A percentile compares a stretch with the other conserved stretches of the same genome.
phyloP scores from a whole-genome alignment of 2,888 invertebrate species.

The Sinodicranocentrus sp. region DNA sequence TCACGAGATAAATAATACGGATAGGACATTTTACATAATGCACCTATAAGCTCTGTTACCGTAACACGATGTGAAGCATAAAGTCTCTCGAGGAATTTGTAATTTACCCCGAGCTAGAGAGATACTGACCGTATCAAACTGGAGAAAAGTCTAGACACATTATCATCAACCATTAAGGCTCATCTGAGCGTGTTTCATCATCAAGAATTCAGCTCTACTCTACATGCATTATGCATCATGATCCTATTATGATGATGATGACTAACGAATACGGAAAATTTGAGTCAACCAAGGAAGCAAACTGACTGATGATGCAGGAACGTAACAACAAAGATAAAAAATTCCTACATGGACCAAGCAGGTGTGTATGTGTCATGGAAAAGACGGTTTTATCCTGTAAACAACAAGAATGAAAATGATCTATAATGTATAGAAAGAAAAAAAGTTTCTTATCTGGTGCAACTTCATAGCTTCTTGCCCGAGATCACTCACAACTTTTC shows the following conservation, averaged over 20 bases:
- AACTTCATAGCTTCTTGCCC: neutral
- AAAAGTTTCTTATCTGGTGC: constrained; percentile 8
- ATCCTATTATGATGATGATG: constrained; percentile 21
- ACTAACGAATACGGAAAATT: constrained; percentile 43
- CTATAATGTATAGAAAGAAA: neutral
- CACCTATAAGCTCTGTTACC: no score
- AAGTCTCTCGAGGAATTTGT: neutral
- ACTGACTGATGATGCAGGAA: constrained; percentile 27
- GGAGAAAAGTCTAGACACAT: no score
- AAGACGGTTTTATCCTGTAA: neutral
- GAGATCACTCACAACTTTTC: constrained; percentile 7
- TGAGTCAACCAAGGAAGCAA: constrained; percentile 19
- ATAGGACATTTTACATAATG: no score
- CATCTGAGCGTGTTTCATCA: neutral
- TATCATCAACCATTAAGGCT: neutral
- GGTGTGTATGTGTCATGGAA: constrained; percentile 21
- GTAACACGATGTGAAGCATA: neutral
- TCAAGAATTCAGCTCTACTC: neutral
- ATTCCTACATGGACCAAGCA: constrained; percentile 15
- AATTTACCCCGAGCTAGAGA: neutral
- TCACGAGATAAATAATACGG: no score
- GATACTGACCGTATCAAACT: neutral
- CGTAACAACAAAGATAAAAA: constrained; percentile 16
- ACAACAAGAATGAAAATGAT: neutral
- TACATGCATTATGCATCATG: constrained; percentile 24